Percentiles rank a stretch among this genome's conserved stretches.
These are phyloP conservation scores for Acanthaster planci DNA, from an alignment of 35 echinoderm and acorn worm species.

Conservation along the genomic window DNA sequence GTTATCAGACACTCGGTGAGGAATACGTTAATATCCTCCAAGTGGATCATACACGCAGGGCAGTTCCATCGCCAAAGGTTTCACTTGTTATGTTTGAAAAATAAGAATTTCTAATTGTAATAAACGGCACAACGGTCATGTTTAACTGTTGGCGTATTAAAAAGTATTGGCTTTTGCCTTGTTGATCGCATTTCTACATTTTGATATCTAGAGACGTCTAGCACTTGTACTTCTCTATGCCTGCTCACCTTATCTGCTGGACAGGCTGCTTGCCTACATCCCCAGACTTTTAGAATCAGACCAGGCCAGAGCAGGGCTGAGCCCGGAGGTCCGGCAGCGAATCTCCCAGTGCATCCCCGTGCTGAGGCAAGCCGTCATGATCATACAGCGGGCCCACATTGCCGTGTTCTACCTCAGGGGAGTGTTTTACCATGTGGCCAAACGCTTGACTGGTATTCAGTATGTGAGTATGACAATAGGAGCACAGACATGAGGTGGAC, in stretches of 20 bases:
- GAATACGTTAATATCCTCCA: slow-evolving; percentile 95
- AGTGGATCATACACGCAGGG: slow-evolving; percentile 60
- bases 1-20: slow-evolving; percentile 88
- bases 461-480: slow-evolving; percentile 71
- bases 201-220: slow-evolving; percentile 50
- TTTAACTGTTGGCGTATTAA: too few species aligned
- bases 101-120: slow-evolving; percentile 11
- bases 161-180: too few species aligned
- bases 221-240: slow-evolving; percentile 67
- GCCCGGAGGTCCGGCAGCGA: slow-evolving; percentile 17
- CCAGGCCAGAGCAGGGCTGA: slow-evolving; percentile 22
- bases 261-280: slow-evolving; percentile 54
- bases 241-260: slow-evolving; percentile 77
- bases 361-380: slow-evolving; percentile 46
- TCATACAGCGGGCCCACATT: slow-evolving; percentile 75
- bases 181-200: too few species aligned
- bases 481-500: neutral
- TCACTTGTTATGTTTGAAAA: too few species aligned
- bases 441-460: slow-evolving; percentile 75
- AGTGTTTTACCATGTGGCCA: slow-evolving; percentile 88
- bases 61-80: slow-evolving; percentile 58
- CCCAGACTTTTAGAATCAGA: slow-evolving; percentile 57
- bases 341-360: slow-evolving; percentile 57
- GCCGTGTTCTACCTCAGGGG: slow-evolving; percentile 79
- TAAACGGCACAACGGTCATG: neutral